Evolutionary conservation across 2,888 invertebrate genomes (phyloP).

Genomic region (Clitarchus hookeri): DNA sequence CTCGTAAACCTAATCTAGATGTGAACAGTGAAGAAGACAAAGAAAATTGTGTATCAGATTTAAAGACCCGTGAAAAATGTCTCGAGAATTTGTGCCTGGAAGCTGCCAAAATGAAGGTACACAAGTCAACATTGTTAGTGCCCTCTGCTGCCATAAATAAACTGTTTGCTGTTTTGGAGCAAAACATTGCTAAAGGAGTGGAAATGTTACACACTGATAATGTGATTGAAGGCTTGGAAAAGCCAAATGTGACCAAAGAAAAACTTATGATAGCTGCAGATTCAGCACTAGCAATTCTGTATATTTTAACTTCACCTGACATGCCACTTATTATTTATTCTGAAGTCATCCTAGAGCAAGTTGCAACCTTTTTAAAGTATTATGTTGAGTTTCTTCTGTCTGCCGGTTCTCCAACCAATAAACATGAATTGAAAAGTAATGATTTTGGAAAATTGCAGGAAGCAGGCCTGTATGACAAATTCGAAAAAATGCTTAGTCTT

Average conservation of each 20-base stretch:
- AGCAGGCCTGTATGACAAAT: background rate
- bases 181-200: slow-evolving; percentile 18
- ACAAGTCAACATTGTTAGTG: background rate
- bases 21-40: background rate
- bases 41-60: background rate
- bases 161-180: background rate
- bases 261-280: background rate
- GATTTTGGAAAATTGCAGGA: background rate
- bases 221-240: background rate
- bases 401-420: background rate
- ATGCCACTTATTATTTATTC: background rate
- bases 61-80: background rate
- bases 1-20: background rate
- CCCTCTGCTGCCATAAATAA: background rate
- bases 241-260: background rate
- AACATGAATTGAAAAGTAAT: background rate
- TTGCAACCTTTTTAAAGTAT: background rate
- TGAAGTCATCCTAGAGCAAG: background rate
- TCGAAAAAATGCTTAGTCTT: background rate
- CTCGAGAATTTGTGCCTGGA: background rate
- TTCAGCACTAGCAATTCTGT: background rate
- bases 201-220: background rate
- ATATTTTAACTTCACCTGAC: slow-evolving; percentile 15
- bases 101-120: background rate
- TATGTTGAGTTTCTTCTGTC: background rate